Evolutionary conservation across 2,888 invertebrate species (phyloP).

Genomic region (Philaethria dido): DNA sequence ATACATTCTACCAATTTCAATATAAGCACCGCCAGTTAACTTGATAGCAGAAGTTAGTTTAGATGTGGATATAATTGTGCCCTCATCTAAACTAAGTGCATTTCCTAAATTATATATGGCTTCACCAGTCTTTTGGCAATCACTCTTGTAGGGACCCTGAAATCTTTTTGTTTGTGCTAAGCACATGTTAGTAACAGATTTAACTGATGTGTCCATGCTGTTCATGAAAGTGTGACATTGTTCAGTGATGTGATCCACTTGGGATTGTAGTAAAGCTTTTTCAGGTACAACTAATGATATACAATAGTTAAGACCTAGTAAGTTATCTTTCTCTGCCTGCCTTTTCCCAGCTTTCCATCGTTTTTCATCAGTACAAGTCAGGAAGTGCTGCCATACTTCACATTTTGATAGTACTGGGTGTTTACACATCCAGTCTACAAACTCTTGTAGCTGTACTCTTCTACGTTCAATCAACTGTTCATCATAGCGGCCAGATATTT

Average conservation of each 20-base stretch:
- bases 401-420: slow-evolving; percentile 97
- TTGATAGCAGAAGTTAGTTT: slow-evolving; percentile 91
- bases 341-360: slow-evolving; percentile 98
- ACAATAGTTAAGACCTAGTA: slow-evolving; percentile 95
- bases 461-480: slow-evolving; percentile 98
- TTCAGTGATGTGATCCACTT: slow-evolving; percentile 92
- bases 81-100: slow-evolving; percentile 91
- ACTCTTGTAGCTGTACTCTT: slow-evolving; percentile 96
- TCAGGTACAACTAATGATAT: slow-evolving; percentile 94
- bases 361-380: slow-evolving; percentile 98
- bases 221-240: slow-evolving; percentile 92
- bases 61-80: slow-evolving; percentile 85
- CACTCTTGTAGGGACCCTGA: slow-evolving; percentile 93
- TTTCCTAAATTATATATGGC: slow-evolving; percentile 93
- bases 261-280: slow-evolving; percentile 88
- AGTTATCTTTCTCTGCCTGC: slow-evolving; percentile 96
- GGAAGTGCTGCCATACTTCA: slow-evolving; percentile 98
- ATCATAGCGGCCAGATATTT: slow-evolving; percentile 98
- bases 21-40: slow-evolving; percentile 94
- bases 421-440: slow-evolving; percentile 97
- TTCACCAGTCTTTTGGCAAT: slow-evolving; percentile 95
- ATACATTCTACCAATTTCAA: slow-evolving; percentile 93
- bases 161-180: slow-evolving; percentile 94
- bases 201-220: slow-evolving; percentile 94
- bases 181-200: slow-evolving; percentile 91